These are phyloP conservation scores for Eunapius fragilis DNA, from an alignment of 37 sponge, comb jelly and placozoan species.

Conservation along the genomic window DNA sequence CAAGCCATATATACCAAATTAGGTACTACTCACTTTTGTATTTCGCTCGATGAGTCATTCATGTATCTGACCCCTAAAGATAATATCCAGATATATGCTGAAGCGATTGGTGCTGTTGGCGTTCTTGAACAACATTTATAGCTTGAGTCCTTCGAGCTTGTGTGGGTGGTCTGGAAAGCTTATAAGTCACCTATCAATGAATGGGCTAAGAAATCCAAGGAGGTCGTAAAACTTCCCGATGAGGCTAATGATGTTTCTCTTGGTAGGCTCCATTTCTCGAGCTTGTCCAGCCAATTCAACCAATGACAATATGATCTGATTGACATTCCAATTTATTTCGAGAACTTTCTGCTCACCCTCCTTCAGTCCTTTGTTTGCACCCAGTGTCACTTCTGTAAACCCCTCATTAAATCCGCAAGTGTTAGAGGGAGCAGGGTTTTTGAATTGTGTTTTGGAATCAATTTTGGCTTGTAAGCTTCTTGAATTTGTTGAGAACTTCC, in stretches of 20 bases:
- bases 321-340: slow-evolving; percentile 21
- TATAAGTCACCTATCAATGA: too few species aligned
- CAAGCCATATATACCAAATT: too few species aligned
- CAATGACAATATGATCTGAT: slow-evolving; percentile 12
- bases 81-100: too few species aligned
- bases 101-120: too few species aligned
- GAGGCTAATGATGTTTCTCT: slow-evolving; percentile 3
- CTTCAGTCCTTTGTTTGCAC: not conserved
- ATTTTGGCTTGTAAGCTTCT: slow-evolving; percentile 17
- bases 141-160: too few species aligned
- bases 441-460: not conserved
- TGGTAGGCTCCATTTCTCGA: slow-evolving; percentile 19
- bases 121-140: too few species aligned
- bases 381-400: not conserved
- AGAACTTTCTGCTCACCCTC: slow-evolving; percentile 18
- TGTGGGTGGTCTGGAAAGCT: too few species aligned
- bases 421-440: not conserved
- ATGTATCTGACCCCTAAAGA: too few species aligned
- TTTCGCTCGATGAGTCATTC: too few species aligned
- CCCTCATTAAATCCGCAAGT: not conserved
- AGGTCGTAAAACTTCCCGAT: too few species aligned
- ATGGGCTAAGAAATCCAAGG: too few species aligned
- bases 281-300: slow-evolving; percentile 9
- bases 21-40: too few species aligned
- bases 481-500: slow-evolving; percentile 36